Base-by-base conservation (phyloP, 2,113 vertebrate genomes). In the Eretmodus cyanostictus region DNA sequence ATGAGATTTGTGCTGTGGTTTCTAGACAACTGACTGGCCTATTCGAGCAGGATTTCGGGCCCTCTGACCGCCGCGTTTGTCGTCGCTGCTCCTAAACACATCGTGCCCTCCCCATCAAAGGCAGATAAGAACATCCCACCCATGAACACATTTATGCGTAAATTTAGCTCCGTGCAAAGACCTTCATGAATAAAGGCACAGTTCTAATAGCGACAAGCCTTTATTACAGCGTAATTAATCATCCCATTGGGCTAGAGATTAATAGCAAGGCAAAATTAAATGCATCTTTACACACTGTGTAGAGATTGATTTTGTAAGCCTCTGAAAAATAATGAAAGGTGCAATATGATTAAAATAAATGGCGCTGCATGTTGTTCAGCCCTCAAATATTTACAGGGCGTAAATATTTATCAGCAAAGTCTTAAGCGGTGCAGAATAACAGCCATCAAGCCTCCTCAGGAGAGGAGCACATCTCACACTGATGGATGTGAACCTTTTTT, bases 161-260 rank as follows among this genome's bases (percentile, higher is more conserved):
- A 95, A 95, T 94, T 87, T 38, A n/a, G 86, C 90, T 71, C 83
- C 42, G n/a, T 63, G 83, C n/a, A 57, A 71, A 71, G 84, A 47
- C 82, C 83, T 89, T 89, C 84, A 88, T 88, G 85, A 91, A 87
- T 91, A 91, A 90, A 87, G 86, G 84, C 87, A 89, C 79, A 86
- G 86, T 89, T 83, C 82, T n/a, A 82, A 86, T 80, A 83, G 86
- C 38, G 73, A 92, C 88, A 54, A 86, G 81, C 84, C 83, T 89
- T 93, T 91, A 93, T 94, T 92, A 93, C 76, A 40, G 47, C 19
- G 63, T 89, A 94, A 94, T 95, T 95, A 94, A 95, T 96, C 94
- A 94, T 94, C 91, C 92, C 92, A 87, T 92, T 94, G 92, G 87
- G 80, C 83, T 38, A 24, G 78, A 95, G 94, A 95, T 95, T 95